These are phyloP conservation scores for Microctenopoma stevenorrisi DNA, from an alignment of 2,797 vertebrate species.

Conservation along the genomic window DNA sequence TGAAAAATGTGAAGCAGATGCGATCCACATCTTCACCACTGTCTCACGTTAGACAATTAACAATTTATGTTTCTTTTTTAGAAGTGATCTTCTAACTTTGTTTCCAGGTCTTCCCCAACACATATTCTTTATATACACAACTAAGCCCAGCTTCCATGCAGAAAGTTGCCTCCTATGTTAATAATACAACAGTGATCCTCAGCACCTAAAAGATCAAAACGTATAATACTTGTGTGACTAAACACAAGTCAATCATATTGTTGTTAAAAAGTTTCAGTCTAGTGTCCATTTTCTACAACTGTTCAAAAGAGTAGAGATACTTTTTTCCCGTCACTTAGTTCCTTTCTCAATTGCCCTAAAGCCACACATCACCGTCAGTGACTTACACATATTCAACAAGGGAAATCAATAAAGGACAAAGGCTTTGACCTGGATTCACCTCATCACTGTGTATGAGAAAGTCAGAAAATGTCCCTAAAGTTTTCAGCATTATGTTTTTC, in stretches of 20 bases:
- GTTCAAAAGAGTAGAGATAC: neutral
- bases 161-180: neutral
- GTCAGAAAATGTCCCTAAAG: neutral
- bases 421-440: constrained; percentile 23
- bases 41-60: constrained; percentile 1
- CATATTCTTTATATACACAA: constrained; percentile 1
- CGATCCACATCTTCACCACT: neutral
- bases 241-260: constrained; percentile 6
- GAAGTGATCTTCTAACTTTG: neutral
- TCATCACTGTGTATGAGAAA: constrained; percentile 6
- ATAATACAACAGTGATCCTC: constrained; percentile 5
- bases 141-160: constrained; percentile 1
- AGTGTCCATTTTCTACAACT: constrained; percentile 5
- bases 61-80: constrained; percentile 7
- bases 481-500: neutral
- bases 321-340: constrained; percentile 5
- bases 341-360: constrained; percentile 15
- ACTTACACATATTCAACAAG: constrained; percentile 27
- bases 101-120: constrained; percentile 9
- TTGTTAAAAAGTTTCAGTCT: constrained; percentile 12
- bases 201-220: neutral
- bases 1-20: neutral
- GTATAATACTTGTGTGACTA: neutral
- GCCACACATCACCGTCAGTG: constrained; percentile 1
- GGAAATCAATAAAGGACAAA: constrained; percentile 22